These are phyloP conservation scores for Lacanobia wlatinum DNA, from an alignment of 2,888 invertebrate genomes.

Conservation along the genomic window DNA sequence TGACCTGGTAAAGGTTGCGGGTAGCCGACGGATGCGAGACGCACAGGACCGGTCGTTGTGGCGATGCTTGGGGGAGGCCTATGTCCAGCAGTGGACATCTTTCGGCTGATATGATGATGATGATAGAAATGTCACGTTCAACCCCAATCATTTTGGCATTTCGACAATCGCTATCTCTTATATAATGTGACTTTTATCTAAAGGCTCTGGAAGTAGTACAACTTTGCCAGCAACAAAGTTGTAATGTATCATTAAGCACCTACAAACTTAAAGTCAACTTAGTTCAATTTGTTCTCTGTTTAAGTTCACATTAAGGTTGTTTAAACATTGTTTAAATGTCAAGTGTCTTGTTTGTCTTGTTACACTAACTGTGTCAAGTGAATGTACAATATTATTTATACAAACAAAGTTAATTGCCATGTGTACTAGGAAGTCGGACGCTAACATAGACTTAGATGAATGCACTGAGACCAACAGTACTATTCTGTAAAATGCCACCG, in stretches of 20 bases:
- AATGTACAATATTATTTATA: conserved; percentile 22
- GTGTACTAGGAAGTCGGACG: background rate
- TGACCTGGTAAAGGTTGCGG: no score
- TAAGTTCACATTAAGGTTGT: conserved; percentile 12
- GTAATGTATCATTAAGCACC: background rate
- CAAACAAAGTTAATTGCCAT: conserved; percentile 32
- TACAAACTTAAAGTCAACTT: background rate
- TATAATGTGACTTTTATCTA: no score
- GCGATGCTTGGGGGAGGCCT: no score
- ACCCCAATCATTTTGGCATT: no score
- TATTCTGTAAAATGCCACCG: background rate
- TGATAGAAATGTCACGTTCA: no score
- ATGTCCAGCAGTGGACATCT: no score
- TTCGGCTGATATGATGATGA: no score
- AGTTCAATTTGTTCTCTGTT: conserved; percentile 23
- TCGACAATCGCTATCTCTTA: no score
- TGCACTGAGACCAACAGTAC: background rate
- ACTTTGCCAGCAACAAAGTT: background rate
- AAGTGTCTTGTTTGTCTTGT: conserved; percentile 22
- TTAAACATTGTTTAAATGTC: conserved; percentile 17
- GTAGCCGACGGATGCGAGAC: no score
- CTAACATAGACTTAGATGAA: background rate
- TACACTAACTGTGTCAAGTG: conserved; percentile 23
- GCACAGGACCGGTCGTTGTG: no score
- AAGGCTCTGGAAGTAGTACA: background rate